Percentiles rank a stretch among this genome's conserved stretches.
phyloP scores from a whole-genome alignment of 2,888 invertebrate genomes.

The Lutraria lutraria region DNA sequence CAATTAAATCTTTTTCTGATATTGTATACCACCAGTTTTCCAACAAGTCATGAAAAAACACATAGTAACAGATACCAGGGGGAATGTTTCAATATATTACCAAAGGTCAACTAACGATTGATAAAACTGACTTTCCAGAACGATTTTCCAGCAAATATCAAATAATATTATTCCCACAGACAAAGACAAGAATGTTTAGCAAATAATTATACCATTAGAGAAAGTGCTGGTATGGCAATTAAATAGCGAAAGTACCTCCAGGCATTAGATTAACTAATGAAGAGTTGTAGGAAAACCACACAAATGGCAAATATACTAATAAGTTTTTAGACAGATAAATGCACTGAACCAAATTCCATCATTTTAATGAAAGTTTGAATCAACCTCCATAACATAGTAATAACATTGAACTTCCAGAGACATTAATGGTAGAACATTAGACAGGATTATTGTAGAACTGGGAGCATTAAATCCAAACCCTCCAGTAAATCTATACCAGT shows the following conservation, averaged over 20 bases:
- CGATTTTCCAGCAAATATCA: too few species aligned
- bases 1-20: background rate
- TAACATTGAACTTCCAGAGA: background rate
- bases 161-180: too few species aligned
- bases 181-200: too few species aligned
- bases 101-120: too few species aligned
- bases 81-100: background rate
- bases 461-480: background rate
- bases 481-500: background rate
- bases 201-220: too few species aligned
- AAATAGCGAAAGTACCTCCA: too few species aligned
- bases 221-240: too few species aligned
- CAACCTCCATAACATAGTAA: background rate
- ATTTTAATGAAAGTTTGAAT: background rate
- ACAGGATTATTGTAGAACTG: background rate
- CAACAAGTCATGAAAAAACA: background rate
- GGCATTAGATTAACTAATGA: too few species aligned
- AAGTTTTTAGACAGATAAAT: background rate
- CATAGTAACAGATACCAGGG: background rate
- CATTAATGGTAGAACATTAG: background rate
- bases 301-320: background rate
- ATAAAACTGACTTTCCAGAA: too few species aligned
- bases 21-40: background rate
- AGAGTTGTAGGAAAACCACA: background rate
- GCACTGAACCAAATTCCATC: background rate